Percentiles rank a stretch among this genome's conserved stretches.
Conservation (phyloP, 2,113 vertebrate species). For the Vulpes ferrilata region DNA sequence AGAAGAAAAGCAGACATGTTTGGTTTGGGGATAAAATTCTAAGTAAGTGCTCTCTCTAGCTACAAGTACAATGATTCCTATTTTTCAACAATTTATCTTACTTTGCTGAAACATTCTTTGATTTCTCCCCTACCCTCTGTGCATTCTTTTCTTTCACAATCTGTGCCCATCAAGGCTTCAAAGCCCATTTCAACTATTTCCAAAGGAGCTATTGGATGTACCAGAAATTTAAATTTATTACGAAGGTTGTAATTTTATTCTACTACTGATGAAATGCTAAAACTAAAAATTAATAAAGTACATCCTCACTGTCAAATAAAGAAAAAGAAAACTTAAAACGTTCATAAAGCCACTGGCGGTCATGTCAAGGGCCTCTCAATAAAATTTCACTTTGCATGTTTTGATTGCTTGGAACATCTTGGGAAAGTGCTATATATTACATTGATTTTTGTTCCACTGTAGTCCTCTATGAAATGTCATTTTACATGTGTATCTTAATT, state of each 20-base stretch:
- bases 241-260: background rate
- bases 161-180: background rate
- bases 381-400: background rate
- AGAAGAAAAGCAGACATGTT: background rate
- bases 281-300: background rate
- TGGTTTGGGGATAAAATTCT: conserved; percentile 41
- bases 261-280: background rate
- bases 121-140: background rate
- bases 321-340: background rate
- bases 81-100: conserved; percentile 16
- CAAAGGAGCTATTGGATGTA: background rate
- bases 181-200: background rate
- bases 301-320: background rate
- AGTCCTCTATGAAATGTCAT: background rate
- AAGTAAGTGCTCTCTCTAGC: background rate
- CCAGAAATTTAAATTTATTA: conserved; percentile 13
- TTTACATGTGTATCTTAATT: background rate
- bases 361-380: background rate
- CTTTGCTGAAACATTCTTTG: conserved; percentile 15
- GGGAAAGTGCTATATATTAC: background rate
- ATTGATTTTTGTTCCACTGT: background rate
- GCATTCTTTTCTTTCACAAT: conserved; percentile 29
- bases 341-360: background rate
- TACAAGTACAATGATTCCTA: background rate
- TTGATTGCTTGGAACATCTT: background rate